These are phyloP conservation scores for Resseliella maxima DNA, from an alignment of 2,888 invertebrate species.

Conservation along the genomic window DNA sequence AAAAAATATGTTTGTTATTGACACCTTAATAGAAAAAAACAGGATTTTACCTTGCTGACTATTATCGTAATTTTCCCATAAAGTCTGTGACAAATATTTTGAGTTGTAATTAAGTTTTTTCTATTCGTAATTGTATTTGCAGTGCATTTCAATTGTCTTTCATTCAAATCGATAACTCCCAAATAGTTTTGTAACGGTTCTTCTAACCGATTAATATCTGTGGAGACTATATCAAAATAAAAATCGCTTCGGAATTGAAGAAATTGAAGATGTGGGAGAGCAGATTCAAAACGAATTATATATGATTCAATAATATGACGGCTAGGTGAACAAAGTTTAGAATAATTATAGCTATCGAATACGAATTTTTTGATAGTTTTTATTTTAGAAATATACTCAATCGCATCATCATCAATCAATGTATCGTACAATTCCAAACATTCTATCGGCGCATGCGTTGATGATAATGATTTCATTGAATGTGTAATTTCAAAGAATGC, in stretches of 20 bases:
- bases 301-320: constrained; percentile 23
- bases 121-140: not conserved
- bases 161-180: not conserved
- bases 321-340: not conserved
- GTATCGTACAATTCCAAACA: constrained; percentile 8
- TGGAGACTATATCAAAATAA: not conserved
- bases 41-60: not conserved
- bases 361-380: constrained; percentile 48
- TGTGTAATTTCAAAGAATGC: constrained; percentile 24
- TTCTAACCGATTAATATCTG: not conserved
- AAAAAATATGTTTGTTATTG: not conserved
- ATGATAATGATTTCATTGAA: not conserved
- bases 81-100: not conserved
- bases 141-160: not conserved
- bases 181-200: not conserved
- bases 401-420: constrained; percentile 17
- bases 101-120: not conserved
- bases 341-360: not conserved
- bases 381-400: constrained; percentile 30
- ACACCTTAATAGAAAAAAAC: not conserved
- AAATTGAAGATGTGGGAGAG: constrained; percentile 9
- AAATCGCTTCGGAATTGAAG: not conserved
- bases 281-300: not conserved
- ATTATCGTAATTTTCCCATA: not conserved
- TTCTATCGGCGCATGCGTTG: constrained; percentile 22